Conservation (phyloP, 2,113 vertebrate species). For the Stigmatopora argus region DNA sequence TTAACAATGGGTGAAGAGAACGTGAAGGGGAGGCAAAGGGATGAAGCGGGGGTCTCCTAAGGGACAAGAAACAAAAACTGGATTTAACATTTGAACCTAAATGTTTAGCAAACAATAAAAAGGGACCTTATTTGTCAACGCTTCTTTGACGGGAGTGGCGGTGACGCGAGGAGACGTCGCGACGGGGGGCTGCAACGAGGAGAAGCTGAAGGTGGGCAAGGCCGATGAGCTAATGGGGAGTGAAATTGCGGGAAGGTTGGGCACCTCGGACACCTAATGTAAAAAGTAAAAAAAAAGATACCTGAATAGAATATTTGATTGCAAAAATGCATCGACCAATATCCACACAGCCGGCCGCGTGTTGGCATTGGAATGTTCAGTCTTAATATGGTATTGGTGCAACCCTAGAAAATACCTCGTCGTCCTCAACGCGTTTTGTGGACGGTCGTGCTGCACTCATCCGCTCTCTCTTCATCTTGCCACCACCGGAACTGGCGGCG, state of each 20-base stretch:
- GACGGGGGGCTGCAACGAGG: conserved; percentile 54
- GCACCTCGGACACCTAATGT: conserved; percentile 70
- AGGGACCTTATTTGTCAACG: conserved; percentile 50
- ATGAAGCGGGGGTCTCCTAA: conserved; percentile 53
- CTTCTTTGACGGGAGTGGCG: conserved; percentile 40
- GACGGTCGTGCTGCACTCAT: conserved; percentile 60
- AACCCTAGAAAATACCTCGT: conserved; percentile 64
- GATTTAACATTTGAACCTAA: not conserved
- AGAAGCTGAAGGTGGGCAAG: conserved; percentile 84
- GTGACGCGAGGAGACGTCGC: conserved; percentile 44
- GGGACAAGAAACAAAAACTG: not conserved
- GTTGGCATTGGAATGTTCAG: too few relatives aligned
- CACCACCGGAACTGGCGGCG: conserved; percentile 76
- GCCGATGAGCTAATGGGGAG: conserved; percentile 79
- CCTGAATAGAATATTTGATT: too few relatives aligned
- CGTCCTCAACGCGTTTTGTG: conserved; percentile 70
- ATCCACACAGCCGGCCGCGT: too few relatives aligned
- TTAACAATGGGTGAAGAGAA: conserved; percentile 97
- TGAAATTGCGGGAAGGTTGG: conserved; percentile 78
- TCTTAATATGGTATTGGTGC: not conserved
- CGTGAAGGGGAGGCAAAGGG: conserved; percentile 77
- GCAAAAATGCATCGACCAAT: too few relatives aligned
- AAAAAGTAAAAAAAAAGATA: conserved; percentile 4
- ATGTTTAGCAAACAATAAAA: not conserved
- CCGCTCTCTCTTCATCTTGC: conserved; percentile 88